Evolutionary conservation across 2,113 vertebrate species (phyloP).

Genomic region (Neodon shergylaensis): DNA sequence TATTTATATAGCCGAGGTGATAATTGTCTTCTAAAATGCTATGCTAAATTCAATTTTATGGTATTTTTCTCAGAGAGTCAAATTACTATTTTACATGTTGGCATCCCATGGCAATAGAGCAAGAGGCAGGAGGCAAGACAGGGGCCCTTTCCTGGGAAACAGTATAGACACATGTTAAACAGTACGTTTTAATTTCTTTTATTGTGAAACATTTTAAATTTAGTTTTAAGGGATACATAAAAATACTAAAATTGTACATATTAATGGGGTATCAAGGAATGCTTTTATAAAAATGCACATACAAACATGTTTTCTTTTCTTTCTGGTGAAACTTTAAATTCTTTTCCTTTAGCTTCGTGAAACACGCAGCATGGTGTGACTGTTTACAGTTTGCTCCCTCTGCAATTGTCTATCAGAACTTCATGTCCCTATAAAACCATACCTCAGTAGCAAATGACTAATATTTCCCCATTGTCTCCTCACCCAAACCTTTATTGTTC

Average conservation of each 20-base stretch:
- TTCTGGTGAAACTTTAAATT: not conserved
- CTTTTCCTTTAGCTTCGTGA: not conserved
- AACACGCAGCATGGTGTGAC: not conserved
- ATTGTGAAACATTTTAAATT: not conserved
- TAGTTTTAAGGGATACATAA: not conserved
- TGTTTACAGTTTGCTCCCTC: not conserved
- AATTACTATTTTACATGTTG: not conserved
- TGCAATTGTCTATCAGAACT: not conserved
- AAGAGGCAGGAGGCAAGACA: not conserved
- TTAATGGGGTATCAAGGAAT: not conserved
- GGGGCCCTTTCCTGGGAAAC: not conserved
- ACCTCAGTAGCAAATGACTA: not conserved
- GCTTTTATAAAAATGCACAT: no score
- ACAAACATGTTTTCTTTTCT: not conserved
- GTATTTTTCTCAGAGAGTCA: not conserved
- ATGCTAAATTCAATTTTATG: not conserved
- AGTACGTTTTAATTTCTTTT: not conserved
- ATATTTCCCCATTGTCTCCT: not conserved
- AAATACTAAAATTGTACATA: not conserved
- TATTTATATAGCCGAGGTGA: not conserved
- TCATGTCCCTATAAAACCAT: not conserved
- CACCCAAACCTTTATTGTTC: not conserved
- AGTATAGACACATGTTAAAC: not conserved
- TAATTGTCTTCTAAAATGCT: conserved; percentile 17
- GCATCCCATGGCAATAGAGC: not conserved